Percentiles rank a stretch among this genome's conserved stretches.
Evolutionary conservation across 2,113 vertebrate species (phyloP).

Genomic region (Clarias macrocephalus): DNA sequence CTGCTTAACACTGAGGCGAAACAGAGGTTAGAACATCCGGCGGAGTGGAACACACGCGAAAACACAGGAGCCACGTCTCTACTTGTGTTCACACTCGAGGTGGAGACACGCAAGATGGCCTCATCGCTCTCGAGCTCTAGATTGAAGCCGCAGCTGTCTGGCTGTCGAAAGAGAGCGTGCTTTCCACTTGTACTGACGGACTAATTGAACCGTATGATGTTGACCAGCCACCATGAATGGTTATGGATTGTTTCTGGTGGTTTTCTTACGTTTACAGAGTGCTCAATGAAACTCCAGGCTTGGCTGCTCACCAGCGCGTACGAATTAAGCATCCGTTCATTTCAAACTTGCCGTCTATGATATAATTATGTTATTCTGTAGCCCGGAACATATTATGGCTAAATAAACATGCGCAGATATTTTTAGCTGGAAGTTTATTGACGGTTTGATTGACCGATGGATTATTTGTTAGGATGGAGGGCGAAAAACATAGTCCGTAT

Average conservation of each 20-base stretch:
- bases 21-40: conserved; percentile 13
- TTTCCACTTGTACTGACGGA: conserved; percentile 32
- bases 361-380: conserved; percentile 42
- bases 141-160: conserved; percentile 19
- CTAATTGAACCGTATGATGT: conserved; percentile 39
- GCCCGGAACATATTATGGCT: conserved; percentile 33
- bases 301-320: conserved; percentile 28
- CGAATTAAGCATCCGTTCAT: conserved; percentile 52
- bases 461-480: conserved; percentile 42
- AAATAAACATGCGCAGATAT: conserved; percentile 16
- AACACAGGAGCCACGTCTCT: conserved; percentile 27
- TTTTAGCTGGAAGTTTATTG: conserved; percentile 31
- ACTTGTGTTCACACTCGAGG: conserved; percentile 1
- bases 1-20: conserved; percentile 14
- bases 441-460: conserved; percentile 46
- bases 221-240: conserved; percentile 31
- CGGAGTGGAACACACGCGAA: conserved; percentile 28
- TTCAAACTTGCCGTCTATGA: conserved; percentile 36
- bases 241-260: conserved; percentile 41
- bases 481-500: conserved; percentile 19
- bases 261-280: conserved; percentile 27
- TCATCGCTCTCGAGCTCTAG: conserved; percentile 23
- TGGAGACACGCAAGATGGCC: conserved; percentile 40
- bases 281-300: conserved; percentile 39
- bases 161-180: conserved; percentile 17